Evolutionary conservation across 2,888 invertebrate species (phyloP).

Genomic region (Merodon equestris): DNA sequence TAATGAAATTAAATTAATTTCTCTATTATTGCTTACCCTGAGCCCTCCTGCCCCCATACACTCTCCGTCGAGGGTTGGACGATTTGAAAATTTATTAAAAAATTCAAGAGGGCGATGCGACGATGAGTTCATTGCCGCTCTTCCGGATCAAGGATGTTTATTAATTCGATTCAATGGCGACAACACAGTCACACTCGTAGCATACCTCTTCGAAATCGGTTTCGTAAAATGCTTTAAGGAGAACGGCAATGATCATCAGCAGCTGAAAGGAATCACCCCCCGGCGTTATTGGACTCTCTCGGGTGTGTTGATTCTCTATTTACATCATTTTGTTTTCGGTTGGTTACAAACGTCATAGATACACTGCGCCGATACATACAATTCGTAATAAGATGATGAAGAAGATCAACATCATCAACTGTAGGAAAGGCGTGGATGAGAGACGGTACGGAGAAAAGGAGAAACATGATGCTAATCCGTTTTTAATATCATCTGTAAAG

Average conservation of each 20-base stretch:
- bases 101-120: constrained; percentile 10
- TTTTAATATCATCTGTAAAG: constrained; percentile 69
- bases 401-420: constrained; percentile 54
- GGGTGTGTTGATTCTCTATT: constrained; percentile 49
- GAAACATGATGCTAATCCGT: constrained; percentile 71
- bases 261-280: not conserved
- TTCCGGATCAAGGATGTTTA: constrained; percentile 45
- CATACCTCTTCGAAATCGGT: constrained; percentile 27
- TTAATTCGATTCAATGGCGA: constrained; percentile 61
- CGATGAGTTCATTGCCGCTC: constrained; percentile 53
- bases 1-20: constrained; percentile 72
- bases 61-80: constrained; percentile 8
- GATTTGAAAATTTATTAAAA: constrained; percentile 63
- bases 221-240: constrained; percentile 22
- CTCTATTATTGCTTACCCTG: constrained; percentile 37
- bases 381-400: constrained; percentile 49
- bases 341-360: constrained; percentile 63
- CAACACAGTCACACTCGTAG: too few relatives aligned
- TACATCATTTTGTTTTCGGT: constrained; percentile 67
- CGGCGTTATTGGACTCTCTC: not conserved
- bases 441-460: constrained; percentile 11
- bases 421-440: constrained; percentile 28
- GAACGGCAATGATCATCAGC: constrained; percentile 11
- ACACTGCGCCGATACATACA: constrained; percentile 38
- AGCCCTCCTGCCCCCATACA: constrained; percentile 37